Conservation (phyloP, 2,797 vertebrate species). For the Lates japonicus region DNA sequence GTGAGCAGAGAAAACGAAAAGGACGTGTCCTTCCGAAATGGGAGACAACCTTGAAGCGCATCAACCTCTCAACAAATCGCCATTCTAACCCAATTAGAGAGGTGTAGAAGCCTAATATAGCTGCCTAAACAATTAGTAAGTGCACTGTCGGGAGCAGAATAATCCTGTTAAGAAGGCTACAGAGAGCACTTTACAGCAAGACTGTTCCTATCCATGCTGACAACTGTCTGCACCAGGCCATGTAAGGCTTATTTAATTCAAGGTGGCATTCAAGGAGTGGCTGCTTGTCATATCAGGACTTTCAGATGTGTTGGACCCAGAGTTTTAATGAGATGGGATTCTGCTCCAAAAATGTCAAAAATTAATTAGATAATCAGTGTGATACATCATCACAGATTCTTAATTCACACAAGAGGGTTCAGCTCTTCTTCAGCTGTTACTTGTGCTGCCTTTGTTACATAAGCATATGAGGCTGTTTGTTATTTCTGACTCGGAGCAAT, state of each 20-base stretch:
- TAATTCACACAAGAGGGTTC: constrained; percentile 34
- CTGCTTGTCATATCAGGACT: constrained; percentile 12
- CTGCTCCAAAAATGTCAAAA: constrained; percentile 31
- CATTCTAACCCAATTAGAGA: constrained; percentile 71
- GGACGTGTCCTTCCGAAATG: constrained; percentile 49
- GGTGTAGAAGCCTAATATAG: constrained; percentile 64
- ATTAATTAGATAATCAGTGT: constrained; percentile 10
- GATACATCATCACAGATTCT: constrained; percentile 24
- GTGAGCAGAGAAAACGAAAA: constrained; percentile 14
- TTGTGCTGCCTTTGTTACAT: constrained; percentile 53
- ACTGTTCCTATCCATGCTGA: constrained; percentile 47
- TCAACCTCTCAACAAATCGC: constrained; percentile 65
- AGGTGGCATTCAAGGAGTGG: constrained; percentile 58
- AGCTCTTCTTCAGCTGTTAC: constrained; percentile 29
- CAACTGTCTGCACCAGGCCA: constrained; percentile 57
- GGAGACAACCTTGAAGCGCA: constrained; percentile 68
- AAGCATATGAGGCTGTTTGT: constrained; percentile 46
- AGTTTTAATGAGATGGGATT: constrained; percentile 12
- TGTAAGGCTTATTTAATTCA: constrained; percentile 56
- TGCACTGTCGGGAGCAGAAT: constrained; percentile 63
- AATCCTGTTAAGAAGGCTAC: constrained; percentile 72
- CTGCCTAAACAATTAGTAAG: constrained; percentile 74
- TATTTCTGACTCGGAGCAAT: constrained; percentile 62
- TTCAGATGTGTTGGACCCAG: constrained; percentile 4
- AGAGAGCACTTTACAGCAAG: constrained; percentile 48